These are phyloP conservation scores for Megalonaias nervosa DNA, from an alignment of 1,140 invertebrate species.

Conservation along the genomic window DNA sequence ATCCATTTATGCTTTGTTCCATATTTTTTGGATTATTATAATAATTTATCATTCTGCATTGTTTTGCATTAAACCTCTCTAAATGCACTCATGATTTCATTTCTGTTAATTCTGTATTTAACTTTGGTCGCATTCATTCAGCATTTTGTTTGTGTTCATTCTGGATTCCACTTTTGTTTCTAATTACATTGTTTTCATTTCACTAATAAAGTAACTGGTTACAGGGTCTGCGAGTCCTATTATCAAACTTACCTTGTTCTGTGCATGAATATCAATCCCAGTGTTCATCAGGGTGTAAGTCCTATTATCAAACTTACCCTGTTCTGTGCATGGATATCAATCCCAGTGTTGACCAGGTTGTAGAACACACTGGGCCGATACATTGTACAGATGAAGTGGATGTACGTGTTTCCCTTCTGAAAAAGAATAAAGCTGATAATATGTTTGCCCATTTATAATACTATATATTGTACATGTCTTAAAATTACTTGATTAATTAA, in stretches of 20 bases:
- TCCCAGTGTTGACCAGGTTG: slow-evolving; percentile 48
- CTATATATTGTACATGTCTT: background rate
- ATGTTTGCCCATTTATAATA: background rate
- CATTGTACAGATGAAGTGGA: slow-evolving; percentile 65
- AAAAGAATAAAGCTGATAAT: slow-evolving; percentile 33
- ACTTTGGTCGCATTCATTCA: background rate
- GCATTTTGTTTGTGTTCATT: background rate
- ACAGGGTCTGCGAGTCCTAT: slow-evolving; percentile 41
- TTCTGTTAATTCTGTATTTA: background rate
- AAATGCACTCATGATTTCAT: too few species aligned
- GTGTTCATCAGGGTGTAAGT: slow-evolving; percentile 48
- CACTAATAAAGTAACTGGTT: slow-evolving; percentile 31
- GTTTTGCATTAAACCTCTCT: too few species aligned
- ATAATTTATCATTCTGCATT: too few species aligned
- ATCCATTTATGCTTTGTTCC: too few species aligned
- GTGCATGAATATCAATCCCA: slow-evolving; percentile 56
- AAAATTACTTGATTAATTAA: background rate
- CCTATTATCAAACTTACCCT: slow-evolving; percentile 44
- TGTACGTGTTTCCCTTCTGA: slow-evolving; percentile 66
- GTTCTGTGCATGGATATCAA: slow-evolving; percentile 62
- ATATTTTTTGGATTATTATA: too few species aligned
- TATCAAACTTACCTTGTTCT: slow-evolving; percentile 56
- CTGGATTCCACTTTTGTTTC: too few species aligned
- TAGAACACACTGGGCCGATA: slow-evolving; percentile 59
- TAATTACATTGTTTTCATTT: too few species aligned